phyloP scores from a whole-genome alignment of 2,888 invertebrate species.

The Hirudinaria manillensis region DNA sequence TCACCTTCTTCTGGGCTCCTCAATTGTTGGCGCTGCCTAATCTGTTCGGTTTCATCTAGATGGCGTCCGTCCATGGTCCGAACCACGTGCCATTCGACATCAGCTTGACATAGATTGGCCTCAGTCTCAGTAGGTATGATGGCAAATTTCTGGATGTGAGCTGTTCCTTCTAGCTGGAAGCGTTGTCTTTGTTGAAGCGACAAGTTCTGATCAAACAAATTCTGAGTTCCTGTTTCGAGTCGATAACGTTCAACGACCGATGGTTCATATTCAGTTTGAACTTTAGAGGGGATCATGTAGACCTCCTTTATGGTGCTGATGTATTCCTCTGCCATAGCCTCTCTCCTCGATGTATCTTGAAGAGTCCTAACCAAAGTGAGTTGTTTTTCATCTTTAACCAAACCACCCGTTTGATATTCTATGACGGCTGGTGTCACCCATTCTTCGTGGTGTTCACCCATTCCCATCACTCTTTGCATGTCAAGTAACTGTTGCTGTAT shows the following conservation, averaged over 20 bases:
- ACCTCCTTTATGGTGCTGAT: slow-evolving; percentile 40
- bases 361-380: slow-evolving; percentile 34
- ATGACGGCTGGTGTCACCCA: slow-evolving; percentile 34
- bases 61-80: slow-evolving; percentile 1
- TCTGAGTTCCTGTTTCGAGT: slow-evolving; percentile 35
- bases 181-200: background rate
- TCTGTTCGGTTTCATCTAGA: background rate
- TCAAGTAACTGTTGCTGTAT: slow-evolving; percentile 36
- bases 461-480: slow-evolving; percentile 37
- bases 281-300: slow-evolving; percentile 38
- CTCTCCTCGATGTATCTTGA: slow-evolving; percentile 34
- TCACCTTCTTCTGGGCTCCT: background rate
- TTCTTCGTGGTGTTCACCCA: slow-evolving; percentile 36
- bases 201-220: slow-evolving; percentile 20
- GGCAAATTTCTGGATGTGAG: slow-evolving; percentile 32
- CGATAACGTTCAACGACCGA: slow-evolving; percentile 39
- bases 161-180: background rate
- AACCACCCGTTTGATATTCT: slow-evolving; percentile 29
- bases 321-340: slow-evolving; percentile 38
- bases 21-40: background rate
- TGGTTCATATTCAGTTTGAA: slow-evolving; percentile 39
- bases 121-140: slow-evolving; percentile 34
- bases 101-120: slow-evolving; percentile 27
- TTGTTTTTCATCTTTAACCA: slow-evolving; percentile 35
- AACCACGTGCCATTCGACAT: slow-evolving; percentile 26